Evolutionary conservation across 2,113 vertebrate genomes (phyloP).

Genomic region (Ancistrus triradiatus): DNA sequence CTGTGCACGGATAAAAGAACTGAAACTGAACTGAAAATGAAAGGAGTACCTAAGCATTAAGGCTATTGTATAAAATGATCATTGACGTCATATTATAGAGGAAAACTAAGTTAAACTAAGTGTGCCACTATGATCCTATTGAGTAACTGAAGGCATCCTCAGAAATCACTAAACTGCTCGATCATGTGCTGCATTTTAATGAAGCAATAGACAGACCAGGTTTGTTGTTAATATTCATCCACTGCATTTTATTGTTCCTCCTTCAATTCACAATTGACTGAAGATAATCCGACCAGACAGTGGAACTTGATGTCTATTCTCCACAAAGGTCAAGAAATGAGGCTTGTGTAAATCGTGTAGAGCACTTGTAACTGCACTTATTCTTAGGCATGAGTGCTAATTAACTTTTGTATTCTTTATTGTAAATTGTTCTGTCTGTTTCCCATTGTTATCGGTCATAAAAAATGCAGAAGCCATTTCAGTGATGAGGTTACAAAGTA

Average conservation of each 20-base stretch:
- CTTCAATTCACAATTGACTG: conserved; percentile 30
- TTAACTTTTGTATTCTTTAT: conserved; percentile 14
- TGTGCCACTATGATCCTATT: no score
- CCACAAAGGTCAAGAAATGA: conserved; percentile 43
- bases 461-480: conserved; percentile 26
- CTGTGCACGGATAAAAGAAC: not conserved
- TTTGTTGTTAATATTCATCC: no score
- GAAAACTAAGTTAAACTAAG: not conserved
- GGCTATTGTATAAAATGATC: not conserved
- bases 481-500: conserved; percentile 1
- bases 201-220: no score
- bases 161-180: no score
- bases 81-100: not conserved
- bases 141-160: no score
- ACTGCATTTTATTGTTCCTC: no score
- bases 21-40: conserved; percentile 12
- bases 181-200: no score
- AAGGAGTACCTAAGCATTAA: not conserved
- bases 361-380: conserved; percentile 10
- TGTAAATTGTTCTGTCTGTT: not conserved
- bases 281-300: conserved; percentile 36
- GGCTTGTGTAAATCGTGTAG: conserved; percentile 17
- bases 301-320: conserved; percentile 29
- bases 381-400: not conserved
- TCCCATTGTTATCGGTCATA: conserved; percentile 26